These are phyloP conservation scores for Macrocentrus cingulum DNA, from an alignment of 1,140 invertebrate species.

Conservation along the genomic window DNA sequence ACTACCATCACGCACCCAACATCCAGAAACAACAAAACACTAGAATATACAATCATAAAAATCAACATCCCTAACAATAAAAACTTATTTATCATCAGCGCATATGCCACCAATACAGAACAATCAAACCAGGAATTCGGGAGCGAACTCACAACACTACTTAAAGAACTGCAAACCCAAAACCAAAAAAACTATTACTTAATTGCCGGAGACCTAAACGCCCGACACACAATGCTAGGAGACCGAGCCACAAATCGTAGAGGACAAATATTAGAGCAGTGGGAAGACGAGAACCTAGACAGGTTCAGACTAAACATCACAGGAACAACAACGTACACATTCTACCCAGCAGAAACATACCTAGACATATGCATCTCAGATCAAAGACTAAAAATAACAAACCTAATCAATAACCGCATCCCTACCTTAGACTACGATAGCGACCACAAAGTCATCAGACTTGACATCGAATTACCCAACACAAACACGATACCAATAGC, in stretches of 20 bases:
- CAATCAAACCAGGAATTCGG: constrained; percentile 20
- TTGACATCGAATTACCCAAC: background rate
- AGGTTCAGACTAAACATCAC: constrained; percentile 24
- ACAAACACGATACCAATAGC: background rate
- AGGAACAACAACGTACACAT: constrained; percentile 25
- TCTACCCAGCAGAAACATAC: constrained; percentile 16
- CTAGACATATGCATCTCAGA: constrained; percentile 31
- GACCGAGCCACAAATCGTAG: constrained; percentile 20
- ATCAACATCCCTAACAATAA: constrained; percentile 18
- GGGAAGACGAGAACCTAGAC: constrained; percentile 23
- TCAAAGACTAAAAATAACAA: constrained; percentile 13
- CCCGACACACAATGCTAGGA: constrained; percentile 25
- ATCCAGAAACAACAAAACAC: background rate
- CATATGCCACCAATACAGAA: constrained; percentile 26
- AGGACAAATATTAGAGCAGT: constrained; percentile 23
- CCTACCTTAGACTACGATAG: constrained; percentile 25
- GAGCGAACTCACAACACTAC: constrained; percentile 26
- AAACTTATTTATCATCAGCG: constrained; percentile 13
- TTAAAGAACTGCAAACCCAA: constrained; percentile 24
- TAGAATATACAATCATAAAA: constrained; percentile 3
- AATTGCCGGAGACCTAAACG: constrained; percentile 36
- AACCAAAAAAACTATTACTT: constrained; percentile 27
- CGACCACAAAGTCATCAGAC: constrained; percentile 26
- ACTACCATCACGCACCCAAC: background rate
- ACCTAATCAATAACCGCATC: constrained; percentile 15